Base-by-base conservation (phyloP, 2,888 invertebrate genomes). In the Hylaea fasciaria region DNA sequence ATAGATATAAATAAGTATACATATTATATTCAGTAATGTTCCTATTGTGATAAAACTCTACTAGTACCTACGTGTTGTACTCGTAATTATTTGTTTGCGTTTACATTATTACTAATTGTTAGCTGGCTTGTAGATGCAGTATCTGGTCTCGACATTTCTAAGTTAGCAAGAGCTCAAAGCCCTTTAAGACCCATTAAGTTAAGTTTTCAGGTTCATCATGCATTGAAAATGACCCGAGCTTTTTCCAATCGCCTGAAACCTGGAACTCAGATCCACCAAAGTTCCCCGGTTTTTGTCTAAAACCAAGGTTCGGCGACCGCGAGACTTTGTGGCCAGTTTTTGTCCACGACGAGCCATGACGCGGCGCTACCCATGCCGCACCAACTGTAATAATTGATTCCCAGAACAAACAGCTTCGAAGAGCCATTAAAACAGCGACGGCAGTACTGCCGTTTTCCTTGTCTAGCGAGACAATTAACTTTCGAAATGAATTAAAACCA, bases 321-420 rank as follows among this genome's bases (percentile, higher is more conserved):
- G 64, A 68, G 62, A 52, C 65, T 69, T 50, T 54, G 47, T 47
- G 61, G 37, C 57, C 60, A 66, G 60, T 82, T 83, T 82, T 83
- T 81, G 76, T 72, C 66, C 69, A 72, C 69, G 71, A 64, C 63
- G 56, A 62, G 72, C 72, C 76, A 81, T 81, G 81, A 76, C 77
- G 78, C 78, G 74, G 76, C 52, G 76, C 74, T 72, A 64, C 64
- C 74, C 73, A 64, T 65, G 73, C 62, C 72, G 67, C 49, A 66
- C 64, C 65, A 72, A 64, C 63, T 54, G 71, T 80, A 84, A n/a
- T n/a, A n/a, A 85, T 83, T 82, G 80, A 76, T 85, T 85, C 86
- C 66, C 61, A 70, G 84, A 83, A 86, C 68, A 74, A 78, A 71
- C 73, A 71, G 43, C 60, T 56, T 37, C 43, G 66, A 56, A 56